Conservation (phyloP, 2,113 vertebrate species). For the Ancistrus triradiatus region DNA sequence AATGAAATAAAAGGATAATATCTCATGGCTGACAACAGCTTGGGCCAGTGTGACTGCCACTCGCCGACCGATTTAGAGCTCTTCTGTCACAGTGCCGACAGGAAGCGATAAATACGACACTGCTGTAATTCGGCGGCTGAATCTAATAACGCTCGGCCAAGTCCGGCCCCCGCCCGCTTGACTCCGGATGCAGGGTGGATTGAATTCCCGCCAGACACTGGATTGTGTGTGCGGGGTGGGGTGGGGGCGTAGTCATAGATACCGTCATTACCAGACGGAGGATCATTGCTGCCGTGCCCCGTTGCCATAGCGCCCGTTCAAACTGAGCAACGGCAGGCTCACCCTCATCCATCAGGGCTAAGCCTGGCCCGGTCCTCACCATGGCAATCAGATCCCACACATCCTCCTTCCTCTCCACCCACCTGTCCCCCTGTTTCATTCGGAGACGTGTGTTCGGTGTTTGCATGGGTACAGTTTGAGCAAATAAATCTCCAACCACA, state of each 20-base stretch:
- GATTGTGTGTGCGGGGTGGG: not conserved
- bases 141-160: constrained; percentile 30
- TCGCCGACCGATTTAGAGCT: constrained; percentile 26
- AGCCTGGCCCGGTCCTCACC: constrained; percentile 60
- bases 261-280: constrained; percentile 21
- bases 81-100: constrained; percentile 30
- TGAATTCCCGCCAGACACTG: constrained; percentile 24
- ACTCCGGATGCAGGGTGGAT: constrained; percentile 31
- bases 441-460: constrained; percentile 28
- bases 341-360: constrained; percentile 24
- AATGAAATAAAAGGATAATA: constrained; percentile 31
- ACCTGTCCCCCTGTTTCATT: constrained; percentile 2
- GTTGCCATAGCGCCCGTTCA: constrained; percentile 66
- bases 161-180: constrained; percentile 12
- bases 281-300: constrained; percentile 56
- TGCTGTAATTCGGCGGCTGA: constrained; percentile 31
- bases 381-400: constrained; percentile 60
- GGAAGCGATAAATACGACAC: constrained; percentile 35
- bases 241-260: constrained; percentile 37
- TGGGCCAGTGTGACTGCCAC: not conserved
- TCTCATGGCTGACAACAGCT: constrained; percentile 20
- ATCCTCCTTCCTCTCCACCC: constrained; percentile 2
- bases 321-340: constrained; percentile 16
- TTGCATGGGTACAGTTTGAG: not conserved
- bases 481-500: not conserved